Conservation (phyloP, 2,797 vertebrate species). For the Xerus rutilus region DNA sequence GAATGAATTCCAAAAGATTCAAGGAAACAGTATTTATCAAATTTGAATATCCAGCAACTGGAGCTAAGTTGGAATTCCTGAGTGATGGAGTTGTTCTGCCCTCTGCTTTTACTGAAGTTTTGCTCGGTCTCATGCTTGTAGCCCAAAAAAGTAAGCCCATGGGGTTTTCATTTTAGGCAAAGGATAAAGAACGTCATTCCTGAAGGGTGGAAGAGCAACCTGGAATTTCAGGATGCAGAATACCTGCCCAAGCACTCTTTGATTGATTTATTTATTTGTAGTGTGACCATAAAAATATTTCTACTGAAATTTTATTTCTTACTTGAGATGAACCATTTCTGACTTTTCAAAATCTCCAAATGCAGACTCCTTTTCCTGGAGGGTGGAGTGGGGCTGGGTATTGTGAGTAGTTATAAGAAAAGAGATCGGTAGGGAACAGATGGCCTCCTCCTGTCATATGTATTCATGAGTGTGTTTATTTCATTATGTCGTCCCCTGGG, state of each 20-base stretch:
- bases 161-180: not conserved
- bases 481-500: constrained; percentile 87
- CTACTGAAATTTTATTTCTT: constrained; percentile 69
- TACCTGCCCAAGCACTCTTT: not conserved
- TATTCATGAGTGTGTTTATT: constrained; percentile 89
- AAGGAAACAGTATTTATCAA: not conserved
- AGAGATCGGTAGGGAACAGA: constrained; percentile 86
- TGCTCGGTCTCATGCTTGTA: not conserved
- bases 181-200: not conserved
- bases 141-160: not conserved
- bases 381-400: constrained; percentile 58
- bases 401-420: constrained; percentile 82
- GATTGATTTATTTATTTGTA: constrained; percentile 14
- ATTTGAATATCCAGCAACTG: not conserved
- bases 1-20: not conserved
- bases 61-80: not conserved
- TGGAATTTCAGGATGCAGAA: not conserved
- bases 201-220: not conserved
- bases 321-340: constrained; percentile 70
- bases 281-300: not conserved
- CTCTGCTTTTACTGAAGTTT: not conserved
- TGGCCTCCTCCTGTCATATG: constrained; percentile 85
- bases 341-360: constrained; percentile 62
- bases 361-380: constrained; percentile 14
- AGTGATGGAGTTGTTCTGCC: not conserved